These are phyloP conservation scores for Falco berigora DNA, from an alignment of 2,797 vertebrate genomes.

Conservation along the genomic window DNA sequence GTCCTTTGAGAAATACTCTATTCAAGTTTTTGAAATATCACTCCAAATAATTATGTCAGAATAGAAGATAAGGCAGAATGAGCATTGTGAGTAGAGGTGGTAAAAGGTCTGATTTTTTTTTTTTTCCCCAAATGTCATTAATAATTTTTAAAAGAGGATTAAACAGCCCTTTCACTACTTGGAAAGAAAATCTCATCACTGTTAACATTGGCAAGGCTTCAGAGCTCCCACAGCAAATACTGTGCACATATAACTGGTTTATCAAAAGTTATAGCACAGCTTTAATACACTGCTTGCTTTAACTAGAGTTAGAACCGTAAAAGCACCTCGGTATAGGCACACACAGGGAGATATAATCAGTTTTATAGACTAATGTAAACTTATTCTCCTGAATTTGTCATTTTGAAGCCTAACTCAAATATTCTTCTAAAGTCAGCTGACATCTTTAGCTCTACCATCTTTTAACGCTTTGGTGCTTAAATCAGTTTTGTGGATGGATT, in stretches of 20 bases:
- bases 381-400: background rate
- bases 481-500: background rate
- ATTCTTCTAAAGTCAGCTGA: background rate
- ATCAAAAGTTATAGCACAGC: background rate
- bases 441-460: background rate
- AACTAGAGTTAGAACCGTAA: background rate
- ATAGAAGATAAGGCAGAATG: background rate
- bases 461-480: background rate
- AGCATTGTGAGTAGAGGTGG: background rate
- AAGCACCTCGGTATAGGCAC: background rate
- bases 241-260: background rate
- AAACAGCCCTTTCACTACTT: background rate
- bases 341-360: background rate
- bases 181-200: background rate
- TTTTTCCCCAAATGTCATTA: background rate
- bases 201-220: background rate
- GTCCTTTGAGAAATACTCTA: background rate
- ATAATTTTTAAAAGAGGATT: background rate
- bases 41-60: background rate
- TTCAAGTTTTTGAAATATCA: background rate
- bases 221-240: background rate
- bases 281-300: background rate
- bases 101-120: background rate
- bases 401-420: background rate
- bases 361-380: background rate